A percentile compares a stretch with the other conserved stretches of the same genome.
Evolutionary conservation across 2,113 vertebrate genomes (phyloP).

Genomic region (Mola mola): DNA sequence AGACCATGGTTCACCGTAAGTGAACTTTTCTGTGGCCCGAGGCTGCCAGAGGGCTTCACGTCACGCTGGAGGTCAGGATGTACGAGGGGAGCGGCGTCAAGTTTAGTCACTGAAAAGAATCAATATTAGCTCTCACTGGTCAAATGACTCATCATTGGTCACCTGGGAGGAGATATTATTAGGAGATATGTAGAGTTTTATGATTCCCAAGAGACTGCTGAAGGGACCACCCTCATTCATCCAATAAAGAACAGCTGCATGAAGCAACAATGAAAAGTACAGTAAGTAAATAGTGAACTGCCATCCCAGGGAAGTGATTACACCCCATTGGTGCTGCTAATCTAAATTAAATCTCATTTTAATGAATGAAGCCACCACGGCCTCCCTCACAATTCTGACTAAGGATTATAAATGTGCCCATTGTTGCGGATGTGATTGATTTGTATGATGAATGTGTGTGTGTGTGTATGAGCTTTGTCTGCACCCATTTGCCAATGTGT

Average conservation of each 20-base stretch:
- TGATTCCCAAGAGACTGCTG: slow-evolving; percentile 40
- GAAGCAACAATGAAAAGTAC: slow-evolving; percentile 66
- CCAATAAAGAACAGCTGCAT: slow-evolving; percentile 48
- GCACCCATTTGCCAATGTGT: not conserved
- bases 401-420: slow-evolving; percentile 66
- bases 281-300: slow-evolving; percentile 69
- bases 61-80: slow-evolving; percentile 49
- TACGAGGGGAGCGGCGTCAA: slow-evolving; percentile 24
- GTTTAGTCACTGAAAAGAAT: slow-evolving; percentile 47
- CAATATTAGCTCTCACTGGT: slow-evolving; percentile 46
- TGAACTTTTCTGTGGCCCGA: slow-evolving; percentile 17
- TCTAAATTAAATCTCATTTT: slow-evolving; percentile 81
- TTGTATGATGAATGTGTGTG: slow-evolving; percentile 37
- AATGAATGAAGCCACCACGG: slow-evolving; percentile 73
- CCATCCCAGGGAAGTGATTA: slow-evolving; percentile 71
- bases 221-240: slow-evolving; percentile 60
- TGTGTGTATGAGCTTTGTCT: slow-evolving; percentile 4
- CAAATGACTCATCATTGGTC: slow-evolving; percentile 52
- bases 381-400: slow-evolving; percentile 61
- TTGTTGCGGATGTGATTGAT: slow-evolving; percentile 63
- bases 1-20: slow-evolving; percentile 14
- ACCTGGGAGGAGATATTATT: slow-evolving; percentile 50
- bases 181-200: slow-evolving; percentile 53
- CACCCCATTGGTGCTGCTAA: slow-evolving; percentile 62
- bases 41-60: not conserved